These are phyloP conservation scores for Delichon dasypus DNA, from an alignment of 2,797 vertebrate genomes.

Conservation along the genomic window DNA sequence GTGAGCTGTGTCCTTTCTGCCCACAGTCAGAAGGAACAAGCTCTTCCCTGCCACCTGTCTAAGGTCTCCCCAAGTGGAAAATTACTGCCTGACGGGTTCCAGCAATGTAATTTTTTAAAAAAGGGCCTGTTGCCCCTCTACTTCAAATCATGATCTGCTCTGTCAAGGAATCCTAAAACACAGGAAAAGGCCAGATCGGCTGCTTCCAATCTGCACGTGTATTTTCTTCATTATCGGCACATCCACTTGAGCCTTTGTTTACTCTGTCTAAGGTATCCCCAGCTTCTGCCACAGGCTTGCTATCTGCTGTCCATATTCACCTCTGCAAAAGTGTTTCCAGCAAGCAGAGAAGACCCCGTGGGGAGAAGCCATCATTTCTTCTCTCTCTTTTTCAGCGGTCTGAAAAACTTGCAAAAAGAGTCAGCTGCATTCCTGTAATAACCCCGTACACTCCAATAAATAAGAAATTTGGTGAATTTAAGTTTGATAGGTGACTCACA, in stretches of 20 bases:
- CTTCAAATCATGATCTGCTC: not conserved
- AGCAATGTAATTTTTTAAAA: not conserved
- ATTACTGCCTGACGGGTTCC: not conserved
- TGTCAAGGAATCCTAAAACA: not conserved
- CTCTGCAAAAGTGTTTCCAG: not conserved
- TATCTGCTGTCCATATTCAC: not conserved
- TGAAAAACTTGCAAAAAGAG: not conserved
- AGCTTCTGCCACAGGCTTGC: not conserved
- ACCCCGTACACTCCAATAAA: not conserved
- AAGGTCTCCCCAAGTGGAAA: not conserved
- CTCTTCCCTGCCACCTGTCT: not conserved
- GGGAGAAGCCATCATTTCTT: not conserved
- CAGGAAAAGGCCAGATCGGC: not conserved
- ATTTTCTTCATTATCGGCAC: not conserved
- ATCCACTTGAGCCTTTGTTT: not conserved
- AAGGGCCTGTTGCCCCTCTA: not conserved
- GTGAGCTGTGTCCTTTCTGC: not conserved
- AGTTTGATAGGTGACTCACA: not conserved
- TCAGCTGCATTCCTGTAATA: fast-evolving
- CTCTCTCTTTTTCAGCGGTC: not conserved
- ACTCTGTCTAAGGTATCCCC: not conserved
- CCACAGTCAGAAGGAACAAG: not conserved
- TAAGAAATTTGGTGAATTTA: not conserved
- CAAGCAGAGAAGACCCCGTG: not conserved
- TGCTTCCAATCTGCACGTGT: not conserved